phyloP scores from a whole-genome alignment of 2,113 vertebrate species.

The Lutjanus erythropterus region DNA sequence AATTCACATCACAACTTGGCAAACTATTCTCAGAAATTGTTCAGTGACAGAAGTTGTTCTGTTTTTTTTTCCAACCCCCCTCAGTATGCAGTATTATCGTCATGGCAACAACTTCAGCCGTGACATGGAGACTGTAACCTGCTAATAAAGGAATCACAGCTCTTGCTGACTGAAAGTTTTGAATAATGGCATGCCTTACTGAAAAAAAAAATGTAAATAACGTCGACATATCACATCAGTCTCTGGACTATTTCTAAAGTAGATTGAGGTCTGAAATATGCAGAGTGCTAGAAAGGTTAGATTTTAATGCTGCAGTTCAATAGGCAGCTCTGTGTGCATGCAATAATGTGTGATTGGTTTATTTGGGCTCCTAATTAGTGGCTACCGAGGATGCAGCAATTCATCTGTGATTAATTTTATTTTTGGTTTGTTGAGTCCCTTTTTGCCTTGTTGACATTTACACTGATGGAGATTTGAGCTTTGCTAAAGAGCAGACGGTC shows the following conservation, averaged over 20 bases:
- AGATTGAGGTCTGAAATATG: slow-evolving; percentile 63
- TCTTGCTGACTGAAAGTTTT: slow-evolving; percentile 21
- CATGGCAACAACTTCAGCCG: slow-evolving; percentile 49
- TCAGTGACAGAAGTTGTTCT: slow-evolving; percentile 8
- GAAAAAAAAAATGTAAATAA: slow-evolving; percentile 50
- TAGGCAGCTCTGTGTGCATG: slow-evolving; percentile 56
- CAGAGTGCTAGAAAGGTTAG: slow-evolving; percentile 56
- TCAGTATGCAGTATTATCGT: slow-evolving; percentile 41
- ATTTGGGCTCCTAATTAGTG: slow-evolving; percentile 38
- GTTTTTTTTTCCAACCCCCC: neutral
- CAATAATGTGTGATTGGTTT: slow-evolving; percentile 46
- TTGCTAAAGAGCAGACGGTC: slow-evolving; percentile 16
- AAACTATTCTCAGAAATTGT: slow-evolving; percentile 35
- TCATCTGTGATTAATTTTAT: slow-evolving; percentile 13
- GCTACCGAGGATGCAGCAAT: slow-evolving; percentile 21
- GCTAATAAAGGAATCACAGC: slow-evolving; percentile 46
- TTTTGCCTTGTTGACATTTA: slow-evolving; percentile 49
- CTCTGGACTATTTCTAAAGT: slow-evolving; percentile 56
- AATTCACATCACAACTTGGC: slow-evolving; percentile 27
- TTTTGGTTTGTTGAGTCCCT: slow-evolving; percentile 36
- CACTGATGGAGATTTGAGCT: slow-evolving; percentile 18
- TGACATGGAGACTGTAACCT: slow-evolving; percentile 43
- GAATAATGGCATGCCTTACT: slow-evolving; percentile 78
- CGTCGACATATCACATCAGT: slow-evolving; percentile 67
- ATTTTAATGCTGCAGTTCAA: slow-evolving; percentile 28